These are phyloP conservation scores for Calephelis virginiensis DNA, from an alignment of 1,140 invertebrate genomes.

Conservation along the genomic window DNA sequence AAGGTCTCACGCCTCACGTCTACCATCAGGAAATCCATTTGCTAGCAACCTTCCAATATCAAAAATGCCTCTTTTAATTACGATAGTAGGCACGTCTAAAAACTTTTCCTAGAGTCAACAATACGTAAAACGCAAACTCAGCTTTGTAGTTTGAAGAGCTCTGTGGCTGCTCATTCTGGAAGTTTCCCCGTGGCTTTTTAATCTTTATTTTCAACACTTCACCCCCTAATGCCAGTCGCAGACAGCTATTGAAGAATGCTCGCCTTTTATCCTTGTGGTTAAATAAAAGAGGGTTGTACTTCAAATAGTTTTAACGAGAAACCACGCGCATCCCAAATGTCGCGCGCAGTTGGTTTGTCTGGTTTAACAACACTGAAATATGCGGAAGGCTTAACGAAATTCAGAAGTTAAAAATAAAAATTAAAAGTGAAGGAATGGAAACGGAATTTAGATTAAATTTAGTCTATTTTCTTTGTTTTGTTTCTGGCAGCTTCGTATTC, in stretches of 20 bases:
- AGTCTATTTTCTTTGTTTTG: too few species aligned
- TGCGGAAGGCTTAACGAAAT: neutral
- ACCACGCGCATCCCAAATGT: neutral
- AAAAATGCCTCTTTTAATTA: too few species aligned
- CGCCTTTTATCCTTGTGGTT: conserved; percentile 2
- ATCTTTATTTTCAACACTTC: conserved; percentile 13
- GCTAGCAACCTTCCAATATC: too few species aligned
- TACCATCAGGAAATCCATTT: too few species aligned
- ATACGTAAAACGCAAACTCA: neutral
- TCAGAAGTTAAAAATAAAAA: too few species aligned
- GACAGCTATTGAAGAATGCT: conserved; percentile 11
- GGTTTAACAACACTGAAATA: neutral
- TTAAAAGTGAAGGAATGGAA: too few species aligned
- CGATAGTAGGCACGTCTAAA: too few species aligned
- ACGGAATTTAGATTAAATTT: too few species aligned
- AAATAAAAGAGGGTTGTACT: neutral
- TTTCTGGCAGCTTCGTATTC: too few species aligned
- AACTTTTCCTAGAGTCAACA: neutral
- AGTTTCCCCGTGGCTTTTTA: conserved; percentile 6
- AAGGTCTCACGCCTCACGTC: too few species aligned
- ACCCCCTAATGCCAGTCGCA: conserved; percentile 9
- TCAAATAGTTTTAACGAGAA: conserved; percentile 12
- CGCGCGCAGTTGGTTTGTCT: neutral
- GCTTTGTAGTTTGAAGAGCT: neutral
- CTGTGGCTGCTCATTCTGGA: conserved; percentile 11